Percentiles rank a stretch among this genome's conserved stretches.
phyloP scores from a whole-genome alignment of 2,888 invertebrate genomes.

The Anoncus sp. region DNA sequence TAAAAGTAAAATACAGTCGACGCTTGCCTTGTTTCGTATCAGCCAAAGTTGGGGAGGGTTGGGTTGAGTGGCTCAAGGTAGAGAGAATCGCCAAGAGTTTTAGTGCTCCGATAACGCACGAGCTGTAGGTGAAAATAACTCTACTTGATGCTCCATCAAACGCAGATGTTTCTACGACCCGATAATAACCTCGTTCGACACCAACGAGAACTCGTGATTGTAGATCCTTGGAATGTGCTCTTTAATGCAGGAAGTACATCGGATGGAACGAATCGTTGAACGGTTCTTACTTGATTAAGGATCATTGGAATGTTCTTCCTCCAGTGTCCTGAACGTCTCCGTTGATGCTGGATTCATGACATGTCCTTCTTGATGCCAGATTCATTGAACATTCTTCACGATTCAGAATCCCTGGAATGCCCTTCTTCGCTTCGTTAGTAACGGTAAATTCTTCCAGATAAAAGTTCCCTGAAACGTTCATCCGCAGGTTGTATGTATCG shows the following conservation, averaged over 20 bases:
- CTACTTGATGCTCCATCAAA: not conserved
- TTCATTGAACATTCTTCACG: no score
- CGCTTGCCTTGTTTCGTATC: conserved; percentile 24
- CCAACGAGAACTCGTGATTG: not conserved
- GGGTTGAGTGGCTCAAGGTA: not conserved
- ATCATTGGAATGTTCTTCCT: not conserved
- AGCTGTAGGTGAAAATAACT: conserved; percentile 26
- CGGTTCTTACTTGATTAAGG: not conserved
- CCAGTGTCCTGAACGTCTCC: not conserved
- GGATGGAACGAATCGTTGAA: not conserved
- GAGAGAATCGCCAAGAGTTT: conserved; percentile 25
- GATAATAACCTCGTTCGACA: conserved; percentile 5
- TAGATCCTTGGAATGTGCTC: not conserved
- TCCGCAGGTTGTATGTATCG: no score
- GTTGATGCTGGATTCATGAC: not conserved
- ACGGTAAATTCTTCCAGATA: not conserved
- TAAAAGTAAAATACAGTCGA: conserved; percentile 32
- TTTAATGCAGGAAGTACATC: not conserved
- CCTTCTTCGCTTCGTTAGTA: not conserved
- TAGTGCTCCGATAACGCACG: conserved; percentile 16
- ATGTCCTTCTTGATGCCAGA: not conserved
- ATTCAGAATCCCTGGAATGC: not conserved
- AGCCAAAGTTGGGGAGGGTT: conserved; percentile 8
- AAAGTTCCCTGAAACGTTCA: not conserved
- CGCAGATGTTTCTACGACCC: not conserved